Evolutionary conservation across 2,888 invertebrate genomes (phyloP).

Genomic region (Agrotis puta): DNA sequence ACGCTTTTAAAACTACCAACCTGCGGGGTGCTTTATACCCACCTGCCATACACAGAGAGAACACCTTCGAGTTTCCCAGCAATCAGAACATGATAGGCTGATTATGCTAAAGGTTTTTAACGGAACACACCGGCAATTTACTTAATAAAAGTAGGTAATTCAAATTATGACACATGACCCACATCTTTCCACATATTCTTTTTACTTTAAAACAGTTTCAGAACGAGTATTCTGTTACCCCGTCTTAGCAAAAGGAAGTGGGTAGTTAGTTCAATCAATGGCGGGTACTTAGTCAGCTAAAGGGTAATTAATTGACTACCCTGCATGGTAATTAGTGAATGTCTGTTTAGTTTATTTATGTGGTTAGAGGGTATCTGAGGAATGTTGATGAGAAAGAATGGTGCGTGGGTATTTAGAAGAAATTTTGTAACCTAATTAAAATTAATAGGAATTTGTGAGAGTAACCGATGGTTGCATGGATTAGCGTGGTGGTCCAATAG

Average conservation of each 20-base stretch:
- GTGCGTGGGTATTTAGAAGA: background rate
- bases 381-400: slow-evolving; percentile 19
- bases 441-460: too few species aligned
- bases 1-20: too few species aligned
- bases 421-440: background rate
- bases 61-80: too few species aligned
- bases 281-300: slow-evolving; percentile 33
- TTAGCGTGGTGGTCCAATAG: too few species aligned
- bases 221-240: slow-evolving; percentile 22
- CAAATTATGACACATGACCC: slow-evolving; percentile 26
- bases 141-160: too few species aligned
- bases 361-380: background rate
- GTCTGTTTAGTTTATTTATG: background rate
- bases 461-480: too few species aligned
- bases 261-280: slow-evolving; percentile 51
- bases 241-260: slow-evolving; percentile 57
- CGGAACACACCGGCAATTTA: background rate
- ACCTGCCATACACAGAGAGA: too few species aligned
- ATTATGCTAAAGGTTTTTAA: background rate
- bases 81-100: too few species aligned
- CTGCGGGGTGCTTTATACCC: too few species aligned
- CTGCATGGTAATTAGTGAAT: slow-evolving; percentile 31
- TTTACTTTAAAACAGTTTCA: background rate
- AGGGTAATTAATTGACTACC: slow-evolving; percentile 56
- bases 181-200: slow-evolving; percentile 14